Base-by-base conservation (phyloP, 2,113 vertebrate species). In the Amblyopsis rosae region DNA sequence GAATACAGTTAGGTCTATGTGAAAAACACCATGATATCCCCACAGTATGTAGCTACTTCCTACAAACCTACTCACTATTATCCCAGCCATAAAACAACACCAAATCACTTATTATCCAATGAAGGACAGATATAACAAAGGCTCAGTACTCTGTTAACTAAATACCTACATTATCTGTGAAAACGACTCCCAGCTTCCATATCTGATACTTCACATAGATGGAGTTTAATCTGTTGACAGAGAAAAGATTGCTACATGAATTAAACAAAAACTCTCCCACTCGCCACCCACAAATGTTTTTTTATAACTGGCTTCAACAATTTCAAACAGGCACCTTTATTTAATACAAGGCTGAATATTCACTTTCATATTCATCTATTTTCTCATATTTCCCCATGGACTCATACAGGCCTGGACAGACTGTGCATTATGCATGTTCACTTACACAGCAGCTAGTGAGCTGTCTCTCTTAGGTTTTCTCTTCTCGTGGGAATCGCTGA, bases 121-220 rank as follows among this genome's bases (percentile, higher is more conserved):
- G 35, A 41, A 41, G 35, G 35, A 41, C 35, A 41, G 35, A 6
- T 41, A 41, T 41, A 41, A 5, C 35, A 41, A 41, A 41, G 35
- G 6, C 35, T 41, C 7, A 46, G 35, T 17, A 55, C 35, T 16
- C 10, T 35, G 53, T 17, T 3, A 15, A 9, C 69, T 45, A 45
- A 6, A 15, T 75, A 90, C 95, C 95, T 91, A 98, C 97, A 10
- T 99, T 99, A 84, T 99, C 97, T 32, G 96, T 99, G 88, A 99
- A 98, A 67, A 99, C 96, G 8, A 99, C 97, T 19, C 97, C 97
- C 9, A 99, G 90, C 86, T 98, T 99, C 97, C 97, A 99, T 88
- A 99, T 98, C 90, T 99, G 97, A 87, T 99, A 99, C 80, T 99
- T 98, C 49, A 97, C 95, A 79, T 99, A 96, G 47, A 99, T 92